Evolutionary conservation across 2,113 vertebrate genomes (phyloP).

Genomic region (Lophura nycthemera): DNA sequence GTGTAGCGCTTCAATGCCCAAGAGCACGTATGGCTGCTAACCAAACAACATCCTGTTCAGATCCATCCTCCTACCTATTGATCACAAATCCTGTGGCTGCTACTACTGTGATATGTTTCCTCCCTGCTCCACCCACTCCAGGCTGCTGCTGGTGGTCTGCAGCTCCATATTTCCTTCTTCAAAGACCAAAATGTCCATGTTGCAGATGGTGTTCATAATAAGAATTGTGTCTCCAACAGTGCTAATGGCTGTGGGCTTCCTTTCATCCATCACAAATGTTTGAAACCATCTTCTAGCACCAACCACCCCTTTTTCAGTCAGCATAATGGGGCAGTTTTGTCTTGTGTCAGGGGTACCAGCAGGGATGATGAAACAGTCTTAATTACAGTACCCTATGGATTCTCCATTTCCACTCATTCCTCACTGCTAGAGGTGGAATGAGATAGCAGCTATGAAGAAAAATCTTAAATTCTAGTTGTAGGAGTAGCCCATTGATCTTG

Average conservation of each 20-base stretch:
- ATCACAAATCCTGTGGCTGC: constrained; percentile 38
- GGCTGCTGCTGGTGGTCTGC: constrained; percentile 59
- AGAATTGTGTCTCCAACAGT: constrained; percentile 52
- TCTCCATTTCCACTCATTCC: background rate
- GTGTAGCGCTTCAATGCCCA: background rate
- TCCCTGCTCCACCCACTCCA: background rate
- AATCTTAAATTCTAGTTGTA: background rate
- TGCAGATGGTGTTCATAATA: constrained; percentile 65
- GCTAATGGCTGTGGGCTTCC: constrained; percentile 49
- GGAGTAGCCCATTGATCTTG: background rate
- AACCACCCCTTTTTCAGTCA: constrained; percentile 19
- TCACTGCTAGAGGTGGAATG: background rate
- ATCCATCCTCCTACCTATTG: background rate
- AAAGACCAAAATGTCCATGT: constrained; percentile 5
- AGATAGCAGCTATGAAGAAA: background rate
- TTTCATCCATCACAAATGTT: constrained; percentile 54
- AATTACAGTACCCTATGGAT: background rate
- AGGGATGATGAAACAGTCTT: constrained; percentile 15
- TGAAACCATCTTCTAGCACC: constrained; percentile 29
- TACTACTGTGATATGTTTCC: constrained; percentile 41
- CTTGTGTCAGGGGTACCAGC: constrained; percentile 3
- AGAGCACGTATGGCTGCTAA: constrained; percentile 15
- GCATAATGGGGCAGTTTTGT: constrained; percentile 10
- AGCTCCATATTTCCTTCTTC: constrained; percentile 42
- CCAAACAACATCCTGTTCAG: background rate